A percentile compares a stretch with the other conserved stretches of the same genome.
These are phyloP conservation scores for Holothuria scabra DNA, from an alignment of 53 echinoderm and acorn worm species.

Conservation along the genomic window DNA sequence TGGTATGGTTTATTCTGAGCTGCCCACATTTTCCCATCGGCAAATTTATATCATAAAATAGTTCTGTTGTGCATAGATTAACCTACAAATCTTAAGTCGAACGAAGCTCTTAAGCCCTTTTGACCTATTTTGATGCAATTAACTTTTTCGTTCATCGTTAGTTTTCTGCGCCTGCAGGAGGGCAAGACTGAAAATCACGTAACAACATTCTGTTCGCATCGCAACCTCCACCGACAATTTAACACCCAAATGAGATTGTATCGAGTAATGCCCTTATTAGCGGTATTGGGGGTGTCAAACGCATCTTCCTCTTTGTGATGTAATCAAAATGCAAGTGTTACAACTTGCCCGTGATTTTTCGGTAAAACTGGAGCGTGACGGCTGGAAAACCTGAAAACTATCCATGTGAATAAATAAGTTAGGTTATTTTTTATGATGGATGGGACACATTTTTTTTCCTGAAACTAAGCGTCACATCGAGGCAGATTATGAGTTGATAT, in stretches of 20 bases:
- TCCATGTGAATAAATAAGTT: too few species aligned
- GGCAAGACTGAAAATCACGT: background rate
- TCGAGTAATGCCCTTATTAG: conserved; percentile 22
- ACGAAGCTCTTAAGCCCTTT: conserved; percentile 26
- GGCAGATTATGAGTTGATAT: too few species aligned
- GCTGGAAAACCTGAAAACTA: too few species aligned
- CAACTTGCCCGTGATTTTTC: conserved; percentile 2
- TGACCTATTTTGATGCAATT: conserved; percentile 43
- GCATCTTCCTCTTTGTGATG: conserved; percentile 6
- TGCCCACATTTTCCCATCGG: conserved; percentile 20
- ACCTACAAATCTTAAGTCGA: conserved; percentile 36
- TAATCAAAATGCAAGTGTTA: conserved; percentile 14
- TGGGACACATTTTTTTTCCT: too few species aligned
- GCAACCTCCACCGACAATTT: conserved; percentile 31
- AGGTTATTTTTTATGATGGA: too few species aligned
- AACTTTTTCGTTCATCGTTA: conserved; percentile 30
- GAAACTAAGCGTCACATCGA: too few species aligned
- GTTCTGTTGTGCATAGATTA: conserved; percentile 42
- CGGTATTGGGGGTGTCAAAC: conserved; percentile 3
- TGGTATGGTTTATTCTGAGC: background rate
- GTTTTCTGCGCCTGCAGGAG: background rate
- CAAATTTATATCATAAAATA: conserved; percentile 36
- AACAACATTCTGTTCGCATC: background rate
- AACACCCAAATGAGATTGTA: conserved; percentile 24
- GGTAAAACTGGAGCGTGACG: conserved; percentile 30